Evolutionary conservation across 2,888 invertebrate species (phyloP).

Genomic region (Perithous albicinctus): DNA sequence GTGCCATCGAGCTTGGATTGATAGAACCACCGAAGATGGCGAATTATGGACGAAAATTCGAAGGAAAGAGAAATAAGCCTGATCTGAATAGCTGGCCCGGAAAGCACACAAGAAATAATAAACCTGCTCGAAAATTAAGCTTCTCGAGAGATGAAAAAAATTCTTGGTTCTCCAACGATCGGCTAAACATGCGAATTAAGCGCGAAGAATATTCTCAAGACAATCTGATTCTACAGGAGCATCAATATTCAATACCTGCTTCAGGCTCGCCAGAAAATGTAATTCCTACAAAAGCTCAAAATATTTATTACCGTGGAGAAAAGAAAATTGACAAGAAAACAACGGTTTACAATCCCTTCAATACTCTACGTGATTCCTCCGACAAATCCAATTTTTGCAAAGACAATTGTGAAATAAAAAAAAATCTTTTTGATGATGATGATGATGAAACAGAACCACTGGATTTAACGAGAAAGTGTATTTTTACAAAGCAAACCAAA

Average conservation of each 20-base stretch:
- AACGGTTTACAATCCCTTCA: constrained; percentile 14
- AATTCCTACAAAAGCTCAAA: background rate
- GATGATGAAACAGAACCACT: background rate
- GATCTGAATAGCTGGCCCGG: background rate
- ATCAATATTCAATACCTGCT: constrained; percentile 2
- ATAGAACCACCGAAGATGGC: constrained; percentile 23
- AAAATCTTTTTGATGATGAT: background rate
- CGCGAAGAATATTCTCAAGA: background rate
- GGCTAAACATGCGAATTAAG: background rate
- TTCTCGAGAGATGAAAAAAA: background rate
- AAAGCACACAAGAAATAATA: background rate
- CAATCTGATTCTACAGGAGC: background rate
- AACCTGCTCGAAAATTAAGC: background rate
- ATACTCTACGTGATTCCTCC: background rate
- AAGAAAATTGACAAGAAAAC: background rate
- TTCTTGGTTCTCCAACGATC: background rate
- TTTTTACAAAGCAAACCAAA: background rate
- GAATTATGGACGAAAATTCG: background rate
- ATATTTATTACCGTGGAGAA: background rate
- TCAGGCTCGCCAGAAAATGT: background rate
- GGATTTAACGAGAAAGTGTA: background rate
- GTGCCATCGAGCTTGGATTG: constrained; percentile 73
- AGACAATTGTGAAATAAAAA: background rate
- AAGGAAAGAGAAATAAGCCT: constrained; percentile 1
- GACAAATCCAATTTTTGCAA: background rate